Conservation (phyloP, 2,797 vertebrate genomes). For the Esox masquinongy region DNA sequence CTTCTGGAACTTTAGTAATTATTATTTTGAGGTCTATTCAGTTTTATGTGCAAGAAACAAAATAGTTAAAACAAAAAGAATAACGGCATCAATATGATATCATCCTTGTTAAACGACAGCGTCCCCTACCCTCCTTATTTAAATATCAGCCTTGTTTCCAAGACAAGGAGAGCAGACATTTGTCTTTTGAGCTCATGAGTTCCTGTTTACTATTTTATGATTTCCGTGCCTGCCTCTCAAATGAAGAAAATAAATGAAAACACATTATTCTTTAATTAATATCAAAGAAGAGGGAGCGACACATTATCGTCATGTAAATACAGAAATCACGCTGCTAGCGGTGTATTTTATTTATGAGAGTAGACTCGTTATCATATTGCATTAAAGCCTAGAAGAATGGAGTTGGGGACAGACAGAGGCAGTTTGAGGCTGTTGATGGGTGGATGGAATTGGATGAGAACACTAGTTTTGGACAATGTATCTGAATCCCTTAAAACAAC, state of each 20-base stretch:
- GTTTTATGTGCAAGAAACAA: not conserved
- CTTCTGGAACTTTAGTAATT: not conserved
- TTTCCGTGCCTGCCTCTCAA: slow-evolving; percentile 40
- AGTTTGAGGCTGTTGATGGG: slow-evolving; percentile 41
- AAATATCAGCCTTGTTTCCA: not conserved
- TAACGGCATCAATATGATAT: not conserved
- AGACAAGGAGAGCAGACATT: not conserved
- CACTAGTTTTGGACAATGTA: slow-evolving; percentile 26
- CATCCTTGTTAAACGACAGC: slow-evolving; percentile 11
- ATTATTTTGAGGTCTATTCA: not conserved
- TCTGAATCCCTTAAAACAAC: not conserved
- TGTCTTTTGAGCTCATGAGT: slow-evolving; percentile 27
- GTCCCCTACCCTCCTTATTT: not conserved
- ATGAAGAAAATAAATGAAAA: slow-evolving; percentile 54
- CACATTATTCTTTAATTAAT: slow-evolving; percentile 67
- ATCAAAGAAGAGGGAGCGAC: slow-evolving; percentile 59
- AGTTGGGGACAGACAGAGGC: slow-evolving; percentile 42
- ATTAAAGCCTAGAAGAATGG: slow-evolving; percentile 53
- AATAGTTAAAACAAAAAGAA: not conserved
- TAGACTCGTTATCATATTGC: slow-evolving; percentile 71
- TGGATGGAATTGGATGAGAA: slow-evolving; percentile 26
- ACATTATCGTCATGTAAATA: slow-evolving; percentile 66
- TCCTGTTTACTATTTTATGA: slow-evolving; percentile 40
- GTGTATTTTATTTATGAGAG: slow-evolving; percentile 66
- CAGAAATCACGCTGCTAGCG: slow-evolving; percentile 59